Percentiles rank a stretch among this genome's conserved stretches.
phyloP scores from a whole-genome alignment of 2,888 invertebrate species.

The Prosopocoilus inquinatus region DNA sequence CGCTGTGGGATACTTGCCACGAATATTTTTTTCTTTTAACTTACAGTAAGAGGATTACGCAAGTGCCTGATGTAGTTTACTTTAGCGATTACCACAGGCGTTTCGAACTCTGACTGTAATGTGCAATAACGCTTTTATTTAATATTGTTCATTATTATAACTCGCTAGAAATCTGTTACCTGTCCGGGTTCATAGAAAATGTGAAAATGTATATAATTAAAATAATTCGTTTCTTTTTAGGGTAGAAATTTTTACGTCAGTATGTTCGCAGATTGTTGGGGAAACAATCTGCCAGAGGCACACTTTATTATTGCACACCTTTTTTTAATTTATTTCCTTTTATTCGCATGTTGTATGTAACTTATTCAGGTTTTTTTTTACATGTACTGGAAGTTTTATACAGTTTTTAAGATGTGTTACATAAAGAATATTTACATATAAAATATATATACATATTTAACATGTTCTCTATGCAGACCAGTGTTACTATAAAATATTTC shows the following conservation, averaged over 20 bases:
- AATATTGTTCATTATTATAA: slow-evolving; percentile 47
- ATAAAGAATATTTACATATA: neutral
- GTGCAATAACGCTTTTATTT: slow-evolving; percentile 44
- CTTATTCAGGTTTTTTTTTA: slow-evolving; percentile 15
- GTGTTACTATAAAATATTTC: slow-evolving; percentile 9
- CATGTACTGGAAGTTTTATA: slow-evolving; percentile 11
- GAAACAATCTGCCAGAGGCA: neutral
- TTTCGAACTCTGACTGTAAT: slow-evolving; percentile 31
- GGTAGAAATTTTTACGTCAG: slow-evolving; percentile 7
- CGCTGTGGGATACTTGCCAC: slow-evolving; percentile 22
- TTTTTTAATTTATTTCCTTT: slow-evolving; percentile 18
- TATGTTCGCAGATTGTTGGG: neutral
- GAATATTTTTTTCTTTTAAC: slow-evolving; percentile 20
- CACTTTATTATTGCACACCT: neutral
- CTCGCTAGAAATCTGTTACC: slow-evolving; percentile 34
- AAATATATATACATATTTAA: slow-evolving; percentile 7
- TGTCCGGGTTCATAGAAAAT: slow-evolving; percentile 7
- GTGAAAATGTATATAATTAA: slow-evolving; percentile 14
- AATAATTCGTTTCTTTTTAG: slow-evolving; percentile 7
- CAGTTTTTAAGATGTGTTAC: slow-evolving; percentile 11
- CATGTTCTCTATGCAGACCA: slow-evolving; percentile 12
- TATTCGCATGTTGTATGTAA: slow-evolving; percentile 13
- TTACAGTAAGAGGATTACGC: slow-evolving; percentile 23
- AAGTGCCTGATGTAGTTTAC: neutral
- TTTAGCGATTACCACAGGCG: slow-evolving; percentile 3